Percentiles rank a stretch among this genome's conserved stretches.
Conservation (phyloP, 2,113 vertebrate species). For the Oreochromis niloticus region DNA sequence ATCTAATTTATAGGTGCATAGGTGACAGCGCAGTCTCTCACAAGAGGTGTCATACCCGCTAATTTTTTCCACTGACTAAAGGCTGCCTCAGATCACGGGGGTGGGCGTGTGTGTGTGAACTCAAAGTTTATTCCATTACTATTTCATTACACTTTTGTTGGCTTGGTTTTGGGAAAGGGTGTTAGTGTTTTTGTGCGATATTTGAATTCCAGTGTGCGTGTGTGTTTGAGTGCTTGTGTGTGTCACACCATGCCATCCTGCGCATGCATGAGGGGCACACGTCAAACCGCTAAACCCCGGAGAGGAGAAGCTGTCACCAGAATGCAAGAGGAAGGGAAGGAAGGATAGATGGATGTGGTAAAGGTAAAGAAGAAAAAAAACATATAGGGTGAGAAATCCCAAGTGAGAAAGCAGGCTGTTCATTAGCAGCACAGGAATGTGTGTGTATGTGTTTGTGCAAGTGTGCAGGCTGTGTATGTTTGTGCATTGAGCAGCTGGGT, state of each 20-base stretch:
- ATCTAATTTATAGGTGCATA: conserved; percentile 26
- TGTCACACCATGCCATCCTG: neutral
- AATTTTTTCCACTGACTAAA: conserved; percentile 2
- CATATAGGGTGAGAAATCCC: conserved; percentile 33
- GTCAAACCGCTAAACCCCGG: conserved; percentile 24
- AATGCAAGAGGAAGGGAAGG: neutral
- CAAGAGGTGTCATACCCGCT: neutral
- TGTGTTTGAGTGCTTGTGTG: neutral
- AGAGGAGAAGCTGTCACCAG: conserved; percentile 29
- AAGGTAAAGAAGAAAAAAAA: conserved; percentile 16
- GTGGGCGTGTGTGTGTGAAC: neutral
- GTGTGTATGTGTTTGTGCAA: neutral
- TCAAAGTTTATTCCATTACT: neutral
- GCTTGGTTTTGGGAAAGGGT: neutral
- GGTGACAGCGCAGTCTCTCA: conserved; percentile 13
- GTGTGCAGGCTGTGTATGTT: neutral
- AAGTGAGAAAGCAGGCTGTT: conserved; percentile 41
- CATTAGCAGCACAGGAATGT: conserved; percentile 43
- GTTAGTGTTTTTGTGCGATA: neutral
- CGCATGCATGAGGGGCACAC: conserved; percentile 8
- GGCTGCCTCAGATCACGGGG: neutral
- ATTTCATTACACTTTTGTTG: neutral
- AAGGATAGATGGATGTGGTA: neutral
- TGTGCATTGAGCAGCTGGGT: conserved; percentile 6
- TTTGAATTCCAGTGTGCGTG: neutral